Percentiles rank a stretch among this genome's conserved stretches.
Evolutionary conservation across 2,888 invertebrate genomes (phyloP).

Genomic region (Neoaliturus tenellus): DNA sequence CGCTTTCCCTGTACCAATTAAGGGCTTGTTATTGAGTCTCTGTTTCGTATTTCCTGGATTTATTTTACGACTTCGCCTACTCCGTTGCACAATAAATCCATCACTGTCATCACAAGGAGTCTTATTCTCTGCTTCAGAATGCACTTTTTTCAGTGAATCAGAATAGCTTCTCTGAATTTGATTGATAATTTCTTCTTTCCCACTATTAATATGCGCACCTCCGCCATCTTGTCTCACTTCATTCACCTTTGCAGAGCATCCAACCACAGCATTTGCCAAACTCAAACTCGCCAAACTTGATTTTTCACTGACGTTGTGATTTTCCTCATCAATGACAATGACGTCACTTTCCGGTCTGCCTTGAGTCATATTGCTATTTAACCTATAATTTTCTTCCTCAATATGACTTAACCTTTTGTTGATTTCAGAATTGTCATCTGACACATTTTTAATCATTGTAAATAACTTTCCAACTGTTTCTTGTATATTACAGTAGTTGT

Average conservation of each 20-base stretch:
- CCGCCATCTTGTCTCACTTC: background rate
- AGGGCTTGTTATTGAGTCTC: background rate
- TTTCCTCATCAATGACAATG: background rate
- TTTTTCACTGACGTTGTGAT: background rate
- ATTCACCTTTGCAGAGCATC: background rate
- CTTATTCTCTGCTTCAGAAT: background rate
- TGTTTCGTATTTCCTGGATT: background rate
- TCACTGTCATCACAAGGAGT: background rate
- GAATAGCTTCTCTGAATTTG: background rate
- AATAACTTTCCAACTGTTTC: background rate
- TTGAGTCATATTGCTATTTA: background rate
- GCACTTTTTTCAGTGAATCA: background rate
- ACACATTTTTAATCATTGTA: background rate
- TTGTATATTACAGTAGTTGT: background rate
- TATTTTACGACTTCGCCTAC: background rate
- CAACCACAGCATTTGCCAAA: background rate
- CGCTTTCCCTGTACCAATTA: background rate
- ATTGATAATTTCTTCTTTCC: background rate
- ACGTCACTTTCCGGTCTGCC: background rate
- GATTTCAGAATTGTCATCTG: background rate
- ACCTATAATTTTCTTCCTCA: background rate
- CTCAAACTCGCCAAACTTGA: background rate
- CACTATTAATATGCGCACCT: background rate
- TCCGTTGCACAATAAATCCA: background rate
- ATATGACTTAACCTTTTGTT: background rate